Percentiles rank a stretch among this genome's conserved stretches.
Conservation (phyloP, 2,888 invertebrate species). For the Pachymerium ferrugineum region DNA sequence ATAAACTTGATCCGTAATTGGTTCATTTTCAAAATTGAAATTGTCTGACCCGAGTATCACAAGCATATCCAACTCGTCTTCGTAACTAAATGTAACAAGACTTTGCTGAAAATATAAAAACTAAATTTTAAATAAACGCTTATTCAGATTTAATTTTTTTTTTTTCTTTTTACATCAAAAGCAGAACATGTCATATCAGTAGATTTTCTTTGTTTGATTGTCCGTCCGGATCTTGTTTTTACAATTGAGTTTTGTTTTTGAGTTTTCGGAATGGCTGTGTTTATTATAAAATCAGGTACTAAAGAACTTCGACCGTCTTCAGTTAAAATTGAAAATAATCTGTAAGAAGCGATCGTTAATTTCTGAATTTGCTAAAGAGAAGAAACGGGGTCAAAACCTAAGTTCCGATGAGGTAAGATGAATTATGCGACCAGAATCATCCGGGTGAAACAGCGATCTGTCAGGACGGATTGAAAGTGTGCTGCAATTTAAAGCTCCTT, state of each 20-base stretch:
- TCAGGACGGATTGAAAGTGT: slow-evolving; percentile 28
- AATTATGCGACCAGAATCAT: slow-evolving; percentile 35
- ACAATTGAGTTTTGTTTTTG: not conserved
- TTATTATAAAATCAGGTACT: not conserved
- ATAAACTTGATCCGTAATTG: slow-evolving; percentile 4
- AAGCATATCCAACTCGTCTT: slow-evolving; percentile 34
- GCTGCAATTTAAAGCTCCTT: slow-evolving; percentile 17
- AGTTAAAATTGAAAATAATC: not conserved
- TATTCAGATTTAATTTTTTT: not conserved
- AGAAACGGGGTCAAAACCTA: slow-evolving; percentile 29
- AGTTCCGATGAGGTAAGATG: slow-evolving; percentile 31
- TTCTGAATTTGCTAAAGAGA: not conserved
- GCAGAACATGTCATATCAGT: not conserved
- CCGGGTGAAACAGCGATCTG: slow-evolving; percentile 34
- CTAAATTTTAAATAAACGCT: not conserved
- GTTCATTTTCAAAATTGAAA: slow-evolving; percentile 12
- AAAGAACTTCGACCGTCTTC: not conserved
- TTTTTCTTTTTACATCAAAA: not conserved
- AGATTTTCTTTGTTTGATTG: not conserved
- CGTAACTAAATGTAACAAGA: slow-evolving; percentile 31
- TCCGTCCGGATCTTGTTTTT: not conserved
- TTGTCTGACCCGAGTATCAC: slow-evolving; percentile 27
- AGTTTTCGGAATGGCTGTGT: not conserved
- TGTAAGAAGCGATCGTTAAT: not conserved
- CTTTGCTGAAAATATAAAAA: slow-evolving; percentile 31